Evolutionary conservation across 2,888 invertebrate species (phyloP), one percentile per base, ranked within the genome.

Genomic region (Lasioglossum zephyrum): DNA sequence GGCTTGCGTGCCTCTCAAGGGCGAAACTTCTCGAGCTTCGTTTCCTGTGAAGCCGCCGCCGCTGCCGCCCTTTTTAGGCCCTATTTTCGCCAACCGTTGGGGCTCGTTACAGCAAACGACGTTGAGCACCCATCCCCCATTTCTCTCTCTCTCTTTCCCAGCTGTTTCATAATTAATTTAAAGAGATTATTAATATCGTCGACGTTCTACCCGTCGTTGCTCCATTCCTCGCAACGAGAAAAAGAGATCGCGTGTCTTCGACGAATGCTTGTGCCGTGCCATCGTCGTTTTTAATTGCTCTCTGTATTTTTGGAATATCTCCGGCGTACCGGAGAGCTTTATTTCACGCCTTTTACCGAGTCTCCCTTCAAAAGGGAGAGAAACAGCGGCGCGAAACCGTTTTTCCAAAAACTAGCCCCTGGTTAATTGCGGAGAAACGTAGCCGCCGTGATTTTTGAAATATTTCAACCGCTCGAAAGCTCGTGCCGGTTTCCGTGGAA

Each of bases 1-100:
- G 86, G 89, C 85, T 87, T 90, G 87, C 78, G 81, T 87, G 80
- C 89, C 36, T 87, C 88, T 90, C 87, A 90, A 90, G 91, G 87
- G 86, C 89, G 85, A 87, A 91, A 89, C 78, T 87, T 85, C 86
- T 85, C 87, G 82, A 82, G 90, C 75, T 83, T 76, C 87, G 87
- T 85, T 85, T 84, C 81, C 82, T 81, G 81, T 75, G 75, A 76
- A n/a, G 53, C 53, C 22, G 18, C 18, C 77, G 47, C 83, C 84
- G 47, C 53, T 22, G 49, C 22, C 77, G 53, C 83, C 87, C 89
- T 86, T 90, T 90, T 73, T 22, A 87, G 88, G 79, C 85, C 87
- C 86, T 83, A 90, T 86, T 88, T 88, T 80, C 73, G 73, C 26
- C 63, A 63, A 0, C 22, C 53, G 53, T 53, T 22, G 84, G 57